Evolutionary conservation across 2,888 invertebrate genomes (phyloP), one percentile per base, ranked within the genome.

Genomic region (Lobophora halterata): DNA sequence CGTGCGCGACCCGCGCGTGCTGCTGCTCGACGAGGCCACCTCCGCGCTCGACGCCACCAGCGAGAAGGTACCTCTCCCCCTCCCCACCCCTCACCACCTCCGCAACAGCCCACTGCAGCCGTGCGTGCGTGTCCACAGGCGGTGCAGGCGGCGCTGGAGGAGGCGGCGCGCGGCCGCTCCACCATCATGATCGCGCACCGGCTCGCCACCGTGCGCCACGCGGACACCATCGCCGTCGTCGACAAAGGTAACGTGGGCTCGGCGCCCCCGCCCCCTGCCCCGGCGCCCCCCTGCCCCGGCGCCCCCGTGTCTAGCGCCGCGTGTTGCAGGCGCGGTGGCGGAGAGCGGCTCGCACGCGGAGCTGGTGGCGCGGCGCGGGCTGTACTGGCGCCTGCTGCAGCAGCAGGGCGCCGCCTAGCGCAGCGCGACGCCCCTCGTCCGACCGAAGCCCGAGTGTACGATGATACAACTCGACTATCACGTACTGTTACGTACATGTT

Each of bases 131-230:
- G 21, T 9, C 16, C 21, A 5, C 79, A 79, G 92, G 73, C 93
- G 35, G 96, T 97, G 5, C 95, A 96, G 70, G 92, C 91, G 39
- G 95, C 96, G 0, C 73, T 97, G 54, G 95, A 96, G 66, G 89
- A 89, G 54, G 96, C 96, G 0, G 88, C 93, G 32, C 88, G 89
- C 29, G 93, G 91, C 2, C 88, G 96, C 31, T 96, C 95, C 1
- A 94, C 94, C 44, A 89, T 97, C 24, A 92, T 94, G 25, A 94
- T 97, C 59, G 96, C 96, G 10, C 96, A 97, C 80, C 89, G 96
- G 4, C 89, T 97, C 40, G 93, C 95, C 16, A 96, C 96, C 2
- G 91, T 96, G 32, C 89, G 93, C 38, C 92, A 93, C 69, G 94
- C 94, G 0, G 91, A 97, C 77, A 79, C 92, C 61, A 97, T 97